These are phyloP conservation scores for Archivesica marissinica DNA, from an alignment of 1,140 invertebrate species.

Conservation along the genomic window DNA sequence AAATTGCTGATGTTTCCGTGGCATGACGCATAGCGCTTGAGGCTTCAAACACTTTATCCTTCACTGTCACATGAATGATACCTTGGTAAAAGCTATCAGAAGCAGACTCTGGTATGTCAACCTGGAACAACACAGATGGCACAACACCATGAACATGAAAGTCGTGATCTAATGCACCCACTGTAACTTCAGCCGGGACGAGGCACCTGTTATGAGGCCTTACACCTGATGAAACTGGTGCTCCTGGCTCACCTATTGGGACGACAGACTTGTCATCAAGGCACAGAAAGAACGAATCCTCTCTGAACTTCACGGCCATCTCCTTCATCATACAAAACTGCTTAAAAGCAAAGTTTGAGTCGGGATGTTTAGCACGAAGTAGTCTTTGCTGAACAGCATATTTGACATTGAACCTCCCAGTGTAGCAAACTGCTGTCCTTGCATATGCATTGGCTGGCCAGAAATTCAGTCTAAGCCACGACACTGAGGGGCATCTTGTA, in stretches of 20 bases:
- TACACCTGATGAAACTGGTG: conserved; percentile 23
- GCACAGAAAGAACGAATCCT: neutral
- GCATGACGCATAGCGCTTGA: conserved; percentile 49
- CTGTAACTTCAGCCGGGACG: neutral
- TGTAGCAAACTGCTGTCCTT: conserved; percentile 38
- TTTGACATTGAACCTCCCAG: conserved; percentile 57
- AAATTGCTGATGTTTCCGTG: conserved; percentile 39
- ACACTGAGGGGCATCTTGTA: neutral
- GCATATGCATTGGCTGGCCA: conserved; percentile 33
- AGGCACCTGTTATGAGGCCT: conserved; percentile 36
- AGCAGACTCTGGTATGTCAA: conserved; percentile 55
- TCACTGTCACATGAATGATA: conserved; percentile 61
- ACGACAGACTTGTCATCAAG: conserved; percentile 61
- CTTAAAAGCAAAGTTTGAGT: conserved; percentile 19
- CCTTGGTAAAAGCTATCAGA: conserved; percentile 63
- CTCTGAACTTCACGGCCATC: conserved; percentile 23
- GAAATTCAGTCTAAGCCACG: conserved; percentile 35
- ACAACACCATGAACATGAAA: conserved; percentile 52
- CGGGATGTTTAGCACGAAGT: conserved; percentile 23
- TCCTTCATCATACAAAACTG: conserved; percentile 31
- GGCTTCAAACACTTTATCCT: conserved; percentile 66
- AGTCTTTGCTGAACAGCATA: conserved; percentile 51
- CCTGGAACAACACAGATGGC: conserved; percentile 58
- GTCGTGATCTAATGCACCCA: conserved; percentile 60
- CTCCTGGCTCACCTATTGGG: conserved; percentile 53